Conservation (phyloP, 64 coral and sea anemone species). For the Cladopsammia gracilis region DNA sequence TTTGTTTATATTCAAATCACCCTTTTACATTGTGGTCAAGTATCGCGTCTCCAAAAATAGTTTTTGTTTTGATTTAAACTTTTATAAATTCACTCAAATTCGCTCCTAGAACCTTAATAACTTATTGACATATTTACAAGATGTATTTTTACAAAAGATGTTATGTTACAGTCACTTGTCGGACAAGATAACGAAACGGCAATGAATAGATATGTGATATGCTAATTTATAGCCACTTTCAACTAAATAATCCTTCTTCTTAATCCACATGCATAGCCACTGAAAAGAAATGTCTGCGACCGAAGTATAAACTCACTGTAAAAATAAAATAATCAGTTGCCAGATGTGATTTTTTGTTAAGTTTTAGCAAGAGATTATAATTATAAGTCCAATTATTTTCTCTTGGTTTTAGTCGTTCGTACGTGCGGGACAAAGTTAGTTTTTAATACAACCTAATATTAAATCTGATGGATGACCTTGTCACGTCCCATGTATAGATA, state of each 20-base stretch:
- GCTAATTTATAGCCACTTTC: neutral
- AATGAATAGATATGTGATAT: neutral
- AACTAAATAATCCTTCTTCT: neutral
- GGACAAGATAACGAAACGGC: neutral
- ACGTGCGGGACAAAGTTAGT: too few relatives aligned
- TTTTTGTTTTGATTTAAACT: neutral
- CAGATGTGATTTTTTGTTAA: too few relatives aligned
- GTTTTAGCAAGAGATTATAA: too few relatives aligned
- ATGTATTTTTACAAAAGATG: neutral
- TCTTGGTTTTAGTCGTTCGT: too few relatives aligned
- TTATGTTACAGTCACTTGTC: neutral
- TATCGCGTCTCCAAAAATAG: neutral
- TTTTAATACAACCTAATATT: too few relatives aligned
- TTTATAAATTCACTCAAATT: neutral
- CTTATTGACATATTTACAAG: conserved; percentile 15
- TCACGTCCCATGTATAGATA: too few relatives aligned
- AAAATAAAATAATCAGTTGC: too few relatives aligned
- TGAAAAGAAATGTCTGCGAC: too few relatives aligned
- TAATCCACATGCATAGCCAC: too few relatives aligned
- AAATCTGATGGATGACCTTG: too few relatives aligned
- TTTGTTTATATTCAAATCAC: neutral
- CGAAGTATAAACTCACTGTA: too few relatives aligned
- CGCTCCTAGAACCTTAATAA: neutral
- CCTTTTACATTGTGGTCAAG: neutral
- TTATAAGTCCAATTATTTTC: too few relatives aligned